phyloP scores from a whole-genome alignment of 1,140 invertebrate genomes.

The Wiebesia pumilae region DNA sequence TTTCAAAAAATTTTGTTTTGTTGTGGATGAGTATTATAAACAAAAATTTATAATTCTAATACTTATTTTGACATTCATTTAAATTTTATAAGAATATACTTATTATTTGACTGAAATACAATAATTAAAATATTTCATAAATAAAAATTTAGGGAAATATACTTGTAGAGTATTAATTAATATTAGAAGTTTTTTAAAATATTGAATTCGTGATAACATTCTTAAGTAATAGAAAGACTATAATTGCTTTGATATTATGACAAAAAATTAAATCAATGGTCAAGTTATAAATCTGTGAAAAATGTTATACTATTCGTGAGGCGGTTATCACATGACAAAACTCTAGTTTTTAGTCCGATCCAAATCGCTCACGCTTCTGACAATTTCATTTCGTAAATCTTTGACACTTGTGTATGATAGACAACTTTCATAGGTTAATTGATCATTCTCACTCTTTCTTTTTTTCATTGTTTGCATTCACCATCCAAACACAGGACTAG shows the following conservation, averaged over 20 bases:
- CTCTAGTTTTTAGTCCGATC: conserved; percentile 2
- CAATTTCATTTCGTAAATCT: conserved; percentile 62
- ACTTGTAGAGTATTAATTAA: no score
- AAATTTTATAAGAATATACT: no score
- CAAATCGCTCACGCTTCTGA: background rate
- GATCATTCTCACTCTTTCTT: conserved; percentile 55
- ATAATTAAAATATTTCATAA: no score
- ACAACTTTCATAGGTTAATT: conserved; percentile 73
- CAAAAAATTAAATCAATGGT: background rate
- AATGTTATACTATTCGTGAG: background rate
- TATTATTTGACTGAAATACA: no score
- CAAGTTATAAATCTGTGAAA: conserved; percentile 31
- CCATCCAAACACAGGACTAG: no score
- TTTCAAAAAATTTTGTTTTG: no score
- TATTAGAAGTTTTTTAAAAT: no score
- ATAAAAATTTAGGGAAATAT: no score
- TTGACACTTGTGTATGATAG: conserved; percentile 61
- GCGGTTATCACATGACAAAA: conserved; percentile 5
- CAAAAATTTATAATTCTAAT: no score
- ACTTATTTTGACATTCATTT: no score
- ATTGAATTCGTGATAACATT: background rate
- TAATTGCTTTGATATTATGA: background rate
- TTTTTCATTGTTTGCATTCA: conserved; percentile 59
- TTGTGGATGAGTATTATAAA: no score
- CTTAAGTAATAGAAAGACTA: background rate